Conservation (phyloP, 2,113 vertebrate genomes). For the Aspidoscelis tigris region DNA sequence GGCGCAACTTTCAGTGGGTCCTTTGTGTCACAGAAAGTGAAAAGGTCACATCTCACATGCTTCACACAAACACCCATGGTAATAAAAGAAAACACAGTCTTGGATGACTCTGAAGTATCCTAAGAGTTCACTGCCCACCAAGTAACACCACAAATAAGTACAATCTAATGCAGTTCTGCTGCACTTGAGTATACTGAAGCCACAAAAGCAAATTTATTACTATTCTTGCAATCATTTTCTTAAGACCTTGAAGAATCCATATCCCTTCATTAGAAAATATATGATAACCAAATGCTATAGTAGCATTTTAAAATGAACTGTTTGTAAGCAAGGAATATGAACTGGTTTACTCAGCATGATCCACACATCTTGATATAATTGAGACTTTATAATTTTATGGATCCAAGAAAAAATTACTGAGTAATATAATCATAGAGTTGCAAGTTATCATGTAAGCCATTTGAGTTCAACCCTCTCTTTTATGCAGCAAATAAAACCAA, state of each 20-base stretch:
- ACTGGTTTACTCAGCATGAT: constrained; percentile 28
- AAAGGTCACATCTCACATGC: too few relatives aligned
- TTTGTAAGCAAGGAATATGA: constrained; percentile 21
- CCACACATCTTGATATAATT: constrained; percentile 35
- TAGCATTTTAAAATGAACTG: not conserved
- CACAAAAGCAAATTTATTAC: not conserved
- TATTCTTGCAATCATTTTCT: not conserved
- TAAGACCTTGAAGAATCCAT: not conserved
- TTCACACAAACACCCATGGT: too few relatives aligned
- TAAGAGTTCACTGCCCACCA: too few relatives aligned
- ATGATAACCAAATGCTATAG: constrained; percentile 15
- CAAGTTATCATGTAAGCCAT: too few relatives aligned
- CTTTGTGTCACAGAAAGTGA: too few relatives aligned
- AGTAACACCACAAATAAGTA: too few relatives aligned
- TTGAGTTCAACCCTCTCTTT: too few relatives aligned
- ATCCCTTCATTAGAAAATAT: not conserved
- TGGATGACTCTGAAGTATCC: too few relatives aligned
- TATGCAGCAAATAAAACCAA: too few relatives aligned
- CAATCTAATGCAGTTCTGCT: not conserved
- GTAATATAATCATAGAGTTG: too few relatives aligned
- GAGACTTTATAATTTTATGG: constrained; percentile 40
- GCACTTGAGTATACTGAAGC: not conserved
- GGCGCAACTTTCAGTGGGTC: too few relatives aligned
- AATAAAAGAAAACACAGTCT: too few relatives aligned
- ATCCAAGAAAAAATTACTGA: constrained; percentile 36